Percentiles rank a stretch among this genome's conserved stretches.
Conservation (phyloP, 1,140 invertebrate genomes). For the Aphelenchoides avenae region DNA sequence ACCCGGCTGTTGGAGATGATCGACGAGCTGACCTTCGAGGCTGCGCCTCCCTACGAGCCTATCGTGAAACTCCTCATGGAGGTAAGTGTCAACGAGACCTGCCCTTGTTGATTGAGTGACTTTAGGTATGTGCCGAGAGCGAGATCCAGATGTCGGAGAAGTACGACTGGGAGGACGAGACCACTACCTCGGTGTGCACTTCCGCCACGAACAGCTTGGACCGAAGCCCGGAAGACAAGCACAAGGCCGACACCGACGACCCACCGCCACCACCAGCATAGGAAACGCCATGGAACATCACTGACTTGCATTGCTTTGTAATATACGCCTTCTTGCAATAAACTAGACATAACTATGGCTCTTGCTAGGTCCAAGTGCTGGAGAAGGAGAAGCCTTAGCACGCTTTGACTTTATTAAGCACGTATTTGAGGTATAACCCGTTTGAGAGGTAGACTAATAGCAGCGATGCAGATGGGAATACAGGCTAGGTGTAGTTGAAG, state of each 20-base stretch:
- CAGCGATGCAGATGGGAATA: too few species aligned
- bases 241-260: conserved; percentile 12
- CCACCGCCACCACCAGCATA: too few species aligned
- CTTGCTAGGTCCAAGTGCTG: too few species aligned
- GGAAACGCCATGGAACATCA: too few species aligned
- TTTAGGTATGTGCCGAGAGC: conserved; percentile 12
- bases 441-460: too few species aligned
- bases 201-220: conserved; percentile 20
- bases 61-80: conserved; percentile 14
- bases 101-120: not conserved
- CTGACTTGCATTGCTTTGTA: too few species aligned
- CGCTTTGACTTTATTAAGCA: too few species aligned
- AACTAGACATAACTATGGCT: too few species aligned
- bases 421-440: too few species aligned
- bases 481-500: too few species aligned
- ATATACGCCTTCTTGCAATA: too few species aligned
- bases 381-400: too few species aligned
- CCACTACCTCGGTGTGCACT: conserved; percentile 20
- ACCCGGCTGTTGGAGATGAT: conserved; percentile 12
- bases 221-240: conserved; percentile 20
- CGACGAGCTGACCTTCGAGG: conserved; percentile 18
- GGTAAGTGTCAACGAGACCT: not conserved
- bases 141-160: conserved; percentile 17
- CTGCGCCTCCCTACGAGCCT: conserved; percentile 12
- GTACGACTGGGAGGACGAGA: conserved; percentile 24